These are phyloP conservation scores for Philaenus spumarius DNA, from an alignment of 1,140 invertebrate genomes.

Conservation along the genomic window DNA sequence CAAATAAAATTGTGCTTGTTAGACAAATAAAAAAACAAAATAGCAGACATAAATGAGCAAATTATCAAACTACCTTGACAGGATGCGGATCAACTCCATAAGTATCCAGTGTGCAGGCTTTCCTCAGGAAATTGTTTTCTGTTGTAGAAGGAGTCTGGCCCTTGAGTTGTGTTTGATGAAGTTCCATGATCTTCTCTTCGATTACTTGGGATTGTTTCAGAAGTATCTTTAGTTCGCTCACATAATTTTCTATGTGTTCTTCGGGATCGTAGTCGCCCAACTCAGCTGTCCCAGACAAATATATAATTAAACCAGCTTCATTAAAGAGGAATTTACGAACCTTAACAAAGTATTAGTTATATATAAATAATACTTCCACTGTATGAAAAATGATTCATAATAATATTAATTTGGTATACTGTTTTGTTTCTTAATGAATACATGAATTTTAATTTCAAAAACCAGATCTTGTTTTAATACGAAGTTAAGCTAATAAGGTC, in stretches of 20 bases:
- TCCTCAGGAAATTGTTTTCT: conserved; percentile 77
- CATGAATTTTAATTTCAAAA: too few relatives aligned
- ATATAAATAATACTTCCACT: too few relatives aligned
- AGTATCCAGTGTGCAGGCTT: conserved; percentile 84
- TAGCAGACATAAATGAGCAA: too few relatives aligned
- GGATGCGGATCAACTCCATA: conserved; percentile 97
- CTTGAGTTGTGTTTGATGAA: conserved; percentile 74
- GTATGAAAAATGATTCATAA: background rate
- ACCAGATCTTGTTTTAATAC: too few relatives aligned
- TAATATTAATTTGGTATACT: conserved; percentile 9
- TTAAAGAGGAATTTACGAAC: too few relatives aligned
- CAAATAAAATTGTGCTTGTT: too few relatives aligned
- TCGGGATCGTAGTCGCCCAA: conserved; percentile 89
- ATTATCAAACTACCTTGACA: too few relatives aligned
- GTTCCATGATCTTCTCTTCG: conserved; percentile 83
- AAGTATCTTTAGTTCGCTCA: conserved; percentile 83
- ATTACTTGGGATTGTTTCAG: conserved; percentile 86
- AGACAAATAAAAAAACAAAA: too few relatives aligned
- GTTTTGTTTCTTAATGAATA: too few relatives aligned
- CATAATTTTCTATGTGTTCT: conserved; percentile 83
- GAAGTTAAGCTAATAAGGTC: too few relatives aligned
- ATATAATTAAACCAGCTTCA: background rate
- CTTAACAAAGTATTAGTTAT: too few relatives aligned
- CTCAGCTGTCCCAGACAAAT: conserved; percentile 61
- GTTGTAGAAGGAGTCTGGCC: conserved; percentile 65